Evolutionary conservation across 2,113 vertebrate species (phyloP), one percentile per base, ranked within the genome.

Genomic region (Hypomesus transpacificus): DNA sequence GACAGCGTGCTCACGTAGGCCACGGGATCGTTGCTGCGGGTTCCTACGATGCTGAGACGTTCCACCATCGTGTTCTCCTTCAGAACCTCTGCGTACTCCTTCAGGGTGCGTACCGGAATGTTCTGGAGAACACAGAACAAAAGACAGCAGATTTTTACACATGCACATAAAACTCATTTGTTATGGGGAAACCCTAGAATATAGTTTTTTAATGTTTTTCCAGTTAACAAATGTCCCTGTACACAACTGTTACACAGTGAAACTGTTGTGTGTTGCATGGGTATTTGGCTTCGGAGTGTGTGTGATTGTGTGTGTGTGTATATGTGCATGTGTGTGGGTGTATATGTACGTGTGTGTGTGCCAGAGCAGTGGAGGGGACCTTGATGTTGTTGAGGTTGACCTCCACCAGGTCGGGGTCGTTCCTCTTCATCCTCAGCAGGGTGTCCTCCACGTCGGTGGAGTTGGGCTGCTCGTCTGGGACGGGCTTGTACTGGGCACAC

Each of bases 351-450:
- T 16, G 59, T 3, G 4, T 24, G 59, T 14, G 11, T 14, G n/a
- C 8, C 58, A 60, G 26, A 1, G 58, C 26, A 60, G 16, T 22
- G 22, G 14, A 6, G 39, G 31, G 8, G 7, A 98, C 97, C 94
- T 90, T 93, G 77, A 99, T 99, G 85, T 99, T 99, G 84, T 99
- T 99, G 59, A 99, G 95, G 87, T 98, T 99, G 76, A 98, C 94
- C 75, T 99, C 97, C 75, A 95, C 87, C 16, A 99, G 92, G 46
- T 95, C 90, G 0, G 95, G 92, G 82, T 99, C 96, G 1, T 98
- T 98, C 84, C 70, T 95, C 76, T 95, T 94, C 70, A 98, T 78
- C 80, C 86, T 90, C 86, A 92, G 83, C 80, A 98, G 89, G 0
- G 97, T 98, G 76, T 97, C 93, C 70, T 98, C 97, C 58, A 99